phyloP scores from a whole-genome alignment of 1,140 invertebrate species.

The Caerostris extrusa region DNA sequence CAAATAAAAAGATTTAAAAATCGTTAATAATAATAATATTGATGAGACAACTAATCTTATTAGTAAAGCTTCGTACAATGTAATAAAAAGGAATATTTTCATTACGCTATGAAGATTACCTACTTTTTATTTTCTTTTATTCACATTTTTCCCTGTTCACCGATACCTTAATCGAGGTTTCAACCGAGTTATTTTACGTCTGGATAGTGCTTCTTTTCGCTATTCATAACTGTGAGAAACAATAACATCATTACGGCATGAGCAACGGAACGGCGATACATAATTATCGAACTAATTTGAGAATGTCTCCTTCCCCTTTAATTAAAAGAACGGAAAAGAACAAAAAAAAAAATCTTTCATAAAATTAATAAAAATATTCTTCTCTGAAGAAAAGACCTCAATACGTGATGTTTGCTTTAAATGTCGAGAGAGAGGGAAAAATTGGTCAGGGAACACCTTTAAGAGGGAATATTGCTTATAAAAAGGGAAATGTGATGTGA shows the following conservation, averaged over 20 bases:
- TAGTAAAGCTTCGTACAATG: too few species aligned
- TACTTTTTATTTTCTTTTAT: too few species aligned
- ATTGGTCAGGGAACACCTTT: not conserved
- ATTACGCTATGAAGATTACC: too few species aligned
- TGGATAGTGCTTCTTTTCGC: not conserved
- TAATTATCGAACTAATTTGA: conserved; percentile 64
- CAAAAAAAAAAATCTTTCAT: conserved; percentile 44
- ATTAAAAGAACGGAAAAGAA: conserved; percentile 31
- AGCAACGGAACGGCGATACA: not conserved
- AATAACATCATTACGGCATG: conserved; percentile 59
- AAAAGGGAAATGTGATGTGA: not conserved
- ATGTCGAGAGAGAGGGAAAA: conserved; percentile 2
- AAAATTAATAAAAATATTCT: conserved; percentile 60
- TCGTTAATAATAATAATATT: too few species aligned
- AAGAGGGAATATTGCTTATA: not conserved
- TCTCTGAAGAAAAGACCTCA: not conserved
- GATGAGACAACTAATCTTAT: too few species aligned
- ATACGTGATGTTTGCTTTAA: conserved; percentile 78
- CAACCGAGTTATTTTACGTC: not conserved
- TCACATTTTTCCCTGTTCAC: too few species aligned
- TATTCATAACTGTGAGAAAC: conserved; percentile 25
- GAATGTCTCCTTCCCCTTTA: conserved; percentile 32
- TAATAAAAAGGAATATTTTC: too few species aligned
- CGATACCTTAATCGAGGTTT: not conserved
- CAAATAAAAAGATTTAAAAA: too few species aligned